These are phyloP conservation scores for Ellobium chinense DNA, from an alignment of 2,888 invertebrate species.

Conservation along the genomic window DNA sequence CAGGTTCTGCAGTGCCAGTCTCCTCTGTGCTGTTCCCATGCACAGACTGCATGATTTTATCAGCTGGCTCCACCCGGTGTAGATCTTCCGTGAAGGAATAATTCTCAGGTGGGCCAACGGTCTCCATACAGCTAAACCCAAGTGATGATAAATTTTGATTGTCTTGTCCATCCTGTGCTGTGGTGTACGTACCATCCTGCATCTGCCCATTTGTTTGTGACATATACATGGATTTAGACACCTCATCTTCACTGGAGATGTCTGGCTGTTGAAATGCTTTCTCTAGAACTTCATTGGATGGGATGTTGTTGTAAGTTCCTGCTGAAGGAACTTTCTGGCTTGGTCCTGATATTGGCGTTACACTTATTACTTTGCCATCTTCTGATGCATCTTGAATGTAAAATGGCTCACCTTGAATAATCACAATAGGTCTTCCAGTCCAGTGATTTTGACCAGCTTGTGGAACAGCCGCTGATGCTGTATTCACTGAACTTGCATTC, in stretches of 20 bases:
- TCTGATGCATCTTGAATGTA: background rate
- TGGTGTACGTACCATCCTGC: background rate
- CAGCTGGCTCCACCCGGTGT: background rate
- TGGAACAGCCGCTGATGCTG: background rate
- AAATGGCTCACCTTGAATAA: background rate
- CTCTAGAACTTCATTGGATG: background rate
- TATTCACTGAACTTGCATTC: background rate
- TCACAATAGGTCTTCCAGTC: background rate
- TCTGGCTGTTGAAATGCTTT: background rate
- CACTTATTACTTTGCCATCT: background rate
- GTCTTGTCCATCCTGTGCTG: background rate
- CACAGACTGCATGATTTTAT: background rate
- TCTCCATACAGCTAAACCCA: background rate
- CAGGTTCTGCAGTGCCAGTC: background rate
- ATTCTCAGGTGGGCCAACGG: background rate
- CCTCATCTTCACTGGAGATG: background rate
- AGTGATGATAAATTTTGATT: background rate
- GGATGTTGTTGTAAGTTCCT: background rate
- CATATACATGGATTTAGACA: background rate
- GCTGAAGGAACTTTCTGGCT: background rate
- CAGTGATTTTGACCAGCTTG: background rate
- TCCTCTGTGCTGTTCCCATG: background rate
- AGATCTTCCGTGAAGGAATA: constrained; percentile 6
- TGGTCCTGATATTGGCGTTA: no score
- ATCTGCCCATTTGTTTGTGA: background rate